Evolutionary conservation across 2,888 invertebrate species (phyloP).

Genomic region (Adelognathus sp.): DNA sequence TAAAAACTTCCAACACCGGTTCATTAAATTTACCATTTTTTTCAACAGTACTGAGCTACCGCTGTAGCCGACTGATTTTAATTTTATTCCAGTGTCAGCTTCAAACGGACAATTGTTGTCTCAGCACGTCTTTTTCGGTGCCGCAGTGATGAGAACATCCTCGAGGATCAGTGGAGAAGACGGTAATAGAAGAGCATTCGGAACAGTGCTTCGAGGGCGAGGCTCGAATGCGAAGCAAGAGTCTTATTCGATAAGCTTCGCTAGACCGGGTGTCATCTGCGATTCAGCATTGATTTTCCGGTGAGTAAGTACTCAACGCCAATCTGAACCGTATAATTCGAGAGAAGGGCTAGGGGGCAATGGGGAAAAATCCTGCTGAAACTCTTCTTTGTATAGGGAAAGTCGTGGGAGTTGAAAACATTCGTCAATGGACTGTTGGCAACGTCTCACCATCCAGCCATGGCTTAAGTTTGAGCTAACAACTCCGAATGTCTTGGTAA

Average conservation of each 20-base stretch:
- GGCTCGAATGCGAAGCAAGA: slow-evolving; percentile 54
- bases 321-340: slow-evolving; percentile 30
- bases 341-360: neutral
- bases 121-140: slow-evolving; percentile 13
- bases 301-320: slow-evolving; percentile 29
- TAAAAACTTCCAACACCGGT: too few species aligned
- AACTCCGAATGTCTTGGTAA: too few species aligned
- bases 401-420: neutral
- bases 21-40: too few species aligned
- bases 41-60: slow-evolving; percentile 22
- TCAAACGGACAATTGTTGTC: slow-evolving; percentile 40
- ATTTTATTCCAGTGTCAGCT: slow-evolving; percentile 35
- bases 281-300: slow-evolving; percentile 56
- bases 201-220: neutral
- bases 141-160: slow-evolving; percentile 1
- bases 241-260: slow-evolving; percentile 55
- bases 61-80: slow-evolving; percentile 1
- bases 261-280: slow-evolving; percentile 40
- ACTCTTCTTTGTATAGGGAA: neutral
- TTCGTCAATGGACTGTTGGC: neutral
- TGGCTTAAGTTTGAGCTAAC: too few species aligned
- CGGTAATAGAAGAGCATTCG: slow-evolving; percentile 4
- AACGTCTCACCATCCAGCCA: too few species aligned
- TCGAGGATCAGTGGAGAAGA: slow-evolving; percentile 2
- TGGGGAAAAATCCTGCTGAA: neutral